Conservation (phyloP, 2,888 invertebrate genomes). For the Amaurobius ferox region DNA sequence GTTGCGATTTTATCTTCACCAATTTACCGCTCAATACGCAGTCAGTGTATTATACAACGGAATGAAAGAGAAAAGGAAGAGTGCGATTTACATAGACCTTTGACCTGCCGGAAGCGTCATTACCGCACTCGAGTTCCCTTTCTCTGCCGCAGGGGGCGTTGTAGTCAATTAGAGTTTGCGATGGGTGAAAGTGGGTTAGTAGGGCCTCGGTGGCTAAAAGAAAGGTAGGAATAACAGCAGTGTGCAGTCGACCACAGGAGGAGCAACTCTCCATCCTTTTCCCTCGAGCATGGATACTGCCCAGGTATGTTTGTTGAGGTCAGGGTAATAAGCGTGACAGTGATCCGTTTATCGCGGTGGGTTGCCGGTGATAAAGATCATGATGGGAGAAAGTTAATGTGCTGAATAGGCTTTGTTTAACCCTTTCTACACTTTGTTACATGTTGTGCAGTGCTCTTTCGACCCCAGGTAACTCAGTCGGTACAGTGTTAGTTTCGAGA, state of each 20-base stretch:
- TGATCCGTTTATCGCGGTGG: constrained; percentile 2
- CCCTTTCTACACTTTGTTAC: too few species aligned
- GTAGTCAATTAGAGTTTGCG: constrained; percentile 52
- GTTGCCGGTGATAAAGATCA: neutral
- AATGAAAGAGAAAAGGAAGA: neutral
- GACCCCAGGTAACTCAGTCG: too few species aligned
- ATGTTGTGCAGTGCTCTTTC: too few species aligned
- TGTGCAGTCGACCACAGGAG: constrained; percentile 37
- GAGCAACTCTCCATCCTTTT: neutral
- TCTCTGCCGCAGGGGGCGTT: constrained; percentile 66
- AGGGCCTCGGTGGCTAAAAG: constrained; percentile 45
- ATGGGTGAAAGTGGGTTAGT: constrained; percentile 67
- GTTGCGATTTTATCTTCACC: neutral
- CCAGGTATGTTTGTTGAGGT: constrained; percentile 40
- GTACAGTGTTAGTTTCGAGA: too few species aligned
- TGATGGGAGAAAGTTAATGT: too few species aligned
- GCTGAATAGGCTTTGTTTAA: too few species aligned
- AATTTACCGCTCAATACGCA: neutral
- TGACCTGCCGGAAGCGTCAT: constrained; percentile 41
- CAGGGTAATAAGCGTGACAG: neutral
- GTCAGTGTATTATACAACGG: neutral
- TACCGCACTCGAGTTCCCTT: constrained; percentile 48
- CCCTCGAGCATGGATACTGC: constrained; percentile 42
- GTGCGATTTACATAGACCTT: constrained; percentile 41
- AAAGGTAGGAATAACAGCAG: constrained; percentile 52